phyloP scores from a whole-genome alignment of 2,888 invertebrate species.

The Lasioglossum lativentre region DNA sequence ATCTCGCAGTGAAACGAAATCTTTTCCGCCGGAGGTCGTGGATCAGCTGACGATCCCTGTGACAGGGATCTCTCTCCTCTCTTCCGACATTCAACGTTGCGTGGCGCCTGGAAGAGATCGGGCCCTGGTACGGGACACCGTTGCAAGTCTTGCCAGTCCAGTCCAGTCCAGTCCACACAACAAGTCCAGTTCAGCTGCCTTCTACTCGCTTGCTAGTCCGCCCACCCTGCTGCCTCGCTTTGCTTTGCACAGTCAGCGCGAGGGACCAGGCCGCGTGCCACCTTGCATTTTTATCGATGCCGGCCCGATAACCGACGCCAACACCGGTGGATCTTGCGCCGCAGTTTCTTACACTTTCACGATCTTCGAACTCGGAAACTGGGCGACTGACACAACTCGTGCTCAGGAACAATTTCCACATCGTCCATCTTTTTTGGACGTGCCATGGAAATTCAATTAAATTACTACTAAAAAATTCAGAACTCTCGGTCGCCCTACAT shows the following conservation, averaged over 20 bases:
- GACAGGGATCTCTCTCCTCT: slow-evolving; percentile 41
- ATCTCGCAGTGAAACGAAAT: not conserved
- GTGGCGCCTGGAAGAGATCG: slow-evolving; percentile 64
- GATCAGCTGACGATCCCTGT: slow-evolving; percentile 40
- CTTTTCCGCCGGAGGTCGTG: slow-evolving; percentile 8
- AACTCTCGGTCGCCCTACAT: no score
- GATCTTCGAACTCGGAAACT: slow-evolving; percentile 67
- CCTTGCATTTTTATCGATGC: slow-evolving; percentile 79
- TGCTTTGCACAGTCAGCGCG: slow-evolving; percentile 64
- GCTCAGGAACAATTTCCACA: no score
- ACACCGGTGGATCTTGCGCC: slow-evolving; percentile 59
- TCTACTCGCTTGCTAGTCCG: slow-evolving; percentile 77
- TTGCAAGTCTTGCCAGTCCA: slow-evolving; percentile 59
- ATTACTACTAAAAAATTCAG: no score
- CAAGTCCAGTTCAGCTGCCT: slow-evolving; percentile 70
- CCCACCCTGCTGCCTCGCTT: slow-evolving; percentile 74
- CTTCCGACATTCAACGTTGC: slow-evolving; percentile 52
- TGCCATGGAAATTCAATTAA: no score
- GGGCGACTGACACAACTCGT: slow-evolving; percentile 36
- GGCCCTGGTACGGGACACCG: slow-evolving; percentile 34
- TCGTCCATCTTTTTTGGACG: no score
- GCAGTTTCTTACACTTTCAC: slow-evolving; percentile 78
- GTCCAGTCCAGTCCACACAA: slow-evolving; percentile 26
- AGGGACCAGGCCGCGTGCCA: slow-evolving; percentile 79
- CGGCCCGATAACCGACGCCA: slow-evolving; percentile 70